Percentiles rank a stretch among this genome's conserved stretches.
Conservation (phyloP, 2,797 vertebrate species). For the Lagothrix lagotricha region DNA sequence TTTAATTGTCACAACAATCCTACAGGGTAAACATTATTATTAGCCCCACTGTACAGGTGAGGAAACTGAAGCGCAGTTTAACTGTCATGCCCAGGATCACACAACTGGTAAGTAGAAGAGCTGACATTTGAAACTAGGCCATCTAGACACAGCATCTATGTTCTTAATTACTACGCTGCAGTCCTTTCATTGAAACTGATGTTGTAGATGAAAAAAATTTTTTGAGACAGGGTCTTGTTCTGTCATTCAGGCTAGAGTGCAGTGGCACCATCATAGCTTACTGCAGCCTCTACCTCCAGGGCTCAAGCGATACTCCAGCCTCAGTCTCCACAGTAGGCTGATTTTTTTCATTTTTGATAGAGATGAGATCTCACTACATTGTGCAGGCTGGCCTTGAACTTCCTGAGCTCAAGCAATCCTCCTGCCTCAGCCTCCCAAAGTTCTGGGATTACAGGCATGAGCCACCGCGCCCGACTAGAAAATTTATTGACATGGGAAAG, state of each 20-base stretch:
- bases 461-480: neutral
- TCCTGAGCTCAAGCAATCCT: neutral
- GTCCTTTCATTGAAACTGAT: neutral
- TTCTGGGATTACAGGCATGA: neutral
- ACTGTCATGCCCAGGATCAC: neutral
- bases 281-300: neutral
- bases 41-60: neutral
- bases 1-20: neutral
- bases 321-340: neutral
- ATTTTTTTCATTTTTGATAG: neutral
- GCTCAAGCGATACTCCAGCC: neutral
- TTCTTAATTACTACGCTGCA: neutral
- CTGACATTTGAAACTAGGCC: neutral
- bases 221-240: neutral
- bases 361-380: neutral
- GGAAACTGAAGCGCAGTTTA: neutral
- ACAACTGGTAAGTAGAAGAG: neutral
- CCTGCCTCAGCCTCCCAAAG: neutral
- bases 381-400: neutral
- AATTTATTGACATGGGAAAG: neutral
- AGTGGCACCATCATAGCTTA: neutral
- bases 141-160: neutral
- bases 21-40: neutral
- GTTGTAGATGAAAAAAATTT: neutral
- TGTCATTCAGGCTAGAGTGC: neutral